Evolutionary conservation across 2,797 vertebrate genomes (phyloP).

Genomic region (Helarctos malayanus): DNA sequence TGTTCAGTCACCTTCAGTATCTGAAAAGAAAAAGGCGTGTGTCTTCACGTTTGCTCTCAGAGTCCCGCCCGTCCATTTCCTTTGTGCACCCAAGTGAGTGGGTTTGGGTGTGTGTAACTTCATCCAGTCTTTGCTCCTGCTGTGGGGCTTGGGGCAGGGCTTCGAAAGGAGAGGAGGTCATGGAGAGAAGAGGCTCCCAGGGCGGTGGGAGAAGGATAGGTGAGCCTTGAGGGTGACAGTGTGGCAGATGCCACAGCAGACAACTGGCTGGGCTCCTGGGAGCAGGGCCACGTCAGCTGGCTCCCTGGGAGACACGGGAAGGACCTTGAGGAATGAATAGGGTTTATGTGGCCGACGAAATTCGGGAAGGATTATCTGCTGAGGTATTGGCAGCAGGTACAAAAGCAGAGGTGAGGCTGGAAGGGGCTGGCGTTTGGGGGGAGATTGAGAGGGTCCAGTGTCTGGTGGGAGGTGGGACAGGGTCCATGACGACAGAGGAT

Average conservation of each 20-base stretch:
- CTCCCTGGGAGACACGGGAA: background rate
- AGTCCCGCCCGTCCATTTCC: background rate
- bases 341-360: too few relatives aligned
- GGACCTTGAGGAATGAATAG: background rate
- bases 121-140: background rate
- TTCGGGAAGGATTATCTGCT: fast-evolving
- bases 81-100: background rate
- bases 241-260: fast-evolving
- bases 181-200: background rate
- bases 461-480: background rate
- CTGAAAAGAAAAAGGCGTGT: background rate
- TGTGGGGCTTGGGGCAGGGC: background rate
- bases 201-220: background rate
- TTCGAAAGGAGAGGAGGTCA: background rate
- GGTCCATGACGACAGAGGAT: fast-evolving
- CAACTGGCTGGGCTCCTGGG: too few relatives aligned
- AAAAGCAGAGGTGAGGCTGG: background rate
- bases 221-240: background rate
- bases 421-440: background rate
- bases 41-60: background rate
- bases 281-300: too few relatives aligned
- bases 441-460: fast-evolving
- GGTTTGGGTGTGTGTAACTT: background rate
- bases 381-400: fast-evolving
- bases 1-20: background rate